phyloP scores from a whole-genome alignment of 2,797 vertebrate species.

The Peromyscus melanophrys region DNA sequence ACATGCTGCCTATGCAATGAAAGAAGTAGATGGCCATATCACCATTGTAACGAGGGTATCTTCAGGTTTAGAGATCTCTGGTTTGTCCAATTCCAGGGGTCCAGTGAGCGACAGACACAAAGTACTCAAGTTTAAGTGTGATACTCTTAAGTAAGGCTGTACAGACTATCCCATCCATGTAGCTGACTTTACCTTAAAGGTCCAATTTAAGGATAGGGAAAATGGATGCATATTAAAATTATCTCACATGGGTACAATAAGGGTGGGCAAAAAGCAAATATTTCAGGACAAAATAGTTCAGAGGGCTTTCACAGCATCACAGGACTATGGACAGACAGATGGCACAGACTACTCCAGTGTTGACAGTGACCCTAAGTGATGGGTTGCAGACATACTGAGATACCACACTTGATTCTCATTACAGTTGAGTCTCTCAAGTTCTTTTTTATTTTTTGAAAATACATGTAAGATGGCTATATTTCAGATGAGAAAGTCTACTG shows the following conservation, averaged over 20 bases:
- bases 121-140: not conserved
- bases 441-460: constrained; percentile 19
- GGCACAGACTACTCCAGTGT: accelerated
- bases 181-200: accelerated
- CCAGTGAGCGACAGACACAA: not conserved
- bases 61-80: not conserved
- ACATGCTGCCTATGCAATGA: not conserved
- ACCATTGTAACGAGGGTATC: not conserved
- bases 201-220: not conserved
- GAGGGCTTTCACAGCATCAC: not conserved
- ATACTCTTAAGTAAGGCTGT: not conserved
- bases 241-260: not conserved
- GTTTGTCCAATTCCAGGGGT: not conserved
- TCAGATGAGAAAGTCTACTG: not conserved
- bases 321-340: not conserved
- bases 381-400: accelerated
- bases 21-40: not conserved
- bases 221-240: not conserved
- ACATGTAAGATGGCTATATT: not conserved
- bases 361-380: accelerated
- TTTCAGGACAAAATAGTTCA: not conserved
- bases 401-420: not conserved
- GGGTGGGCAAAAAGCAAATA: not conserved
- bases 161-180: too few species aligned
- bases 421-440: not conserved